Conservation (phyloP, 2,888 invertebrate species). For the Drosophila putrida region DNA sequence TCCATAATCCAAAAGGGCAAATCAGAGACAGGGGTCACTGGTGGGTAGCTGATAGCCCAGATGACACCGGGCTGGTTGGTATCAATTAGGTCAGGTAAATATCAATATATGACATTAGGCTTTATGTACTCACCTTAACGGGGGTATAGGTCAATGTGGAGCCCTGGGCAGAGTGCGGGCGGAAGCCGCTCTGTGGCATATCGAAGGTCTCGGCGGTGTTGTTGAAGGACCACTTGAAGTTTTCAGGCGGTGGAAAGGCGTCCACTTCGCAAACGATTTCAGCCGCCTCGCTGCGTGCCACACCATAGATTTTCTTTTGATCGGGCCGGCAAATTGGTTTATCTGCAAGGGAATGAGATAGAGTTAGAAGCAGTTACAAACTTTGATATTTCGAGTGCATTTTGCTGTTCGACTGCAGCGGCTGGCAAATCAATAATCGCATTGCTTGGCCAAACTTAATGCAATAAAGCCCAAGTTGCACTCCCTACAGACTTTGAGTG, state of each 20-base stretch:
- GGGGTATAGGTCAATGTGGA: constrained; percentile 92
- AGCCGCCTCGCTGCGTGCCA: constrained; percentile 92
- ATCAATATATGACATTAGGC: constrained; percentile 29
- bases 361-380: constrained; percentile 33
- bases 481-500: constrained; percentile 37
- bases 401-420: constrained; percentile 64
- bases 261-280: constrained; percentile 93
- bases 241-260: constrained; percentile 92
- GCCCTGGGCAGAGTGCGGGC: constrained; percentile 86
- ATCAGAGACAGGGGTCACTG: not conserved
- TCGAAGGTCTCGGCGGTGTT: constrained; percentile 93
- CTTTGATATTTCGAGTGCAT: constrained; percentile 71
- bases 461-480: constrained; percentile 48
- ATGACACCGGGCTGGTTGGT: not conserved
- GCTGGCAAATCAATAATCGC: constrained; percentile 74
- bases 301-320: constrained; percentile 92
- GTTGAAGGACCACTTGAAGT: constrained; percentile 95
- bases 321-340: constrained; percentile 92
- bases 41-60: not conserved
- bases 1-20: constrained; percentile 32
- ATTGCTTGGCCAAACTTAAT: constrained; percentile 61
- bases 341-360: constrained; percentile 86
- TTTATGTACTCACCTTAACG: constrained; percentile 85
- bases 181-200: constrained; percentile 89
- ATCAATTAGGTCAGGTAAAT: constrained; percentile 50